phyloP scores from a whole-genome alignment of 2,113 vertebrate species.

The Synchiropus splendidus region DNA sequence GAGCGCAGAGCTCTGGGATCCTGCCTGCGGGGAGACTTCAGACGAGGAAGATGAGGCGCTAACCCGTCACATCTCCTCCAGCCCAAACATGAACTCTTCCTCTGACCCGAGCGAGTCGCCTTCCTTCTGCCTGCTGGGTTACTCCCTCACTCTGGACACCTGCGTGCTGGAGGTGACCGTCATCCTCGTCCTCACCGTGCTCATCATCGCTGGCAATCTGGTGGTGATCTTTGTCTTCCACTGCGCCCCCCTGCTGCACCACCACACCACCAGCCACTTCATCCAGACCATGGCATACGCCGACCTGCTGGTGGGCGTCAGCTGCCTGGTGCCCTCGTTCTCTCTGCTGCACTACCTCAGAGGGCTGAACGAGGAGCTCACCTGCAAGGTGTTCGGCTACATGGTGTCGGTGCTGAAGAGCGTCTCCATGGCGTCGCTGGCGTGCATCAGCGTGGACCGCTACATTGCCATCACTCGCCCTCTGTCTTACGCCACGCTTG shows the following conservation, averaged over 20 bases:
- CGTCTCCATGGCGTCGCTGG: conserved; percentile 86
- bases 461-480: conserved; percentile 74
- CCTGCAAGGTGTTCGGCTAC: conserved; percentile 82
- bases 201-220: conserved; percentile 85
- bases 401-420: conserved; percentile 86
- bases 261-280: conserved; percentile 89
- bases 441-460: conserved; percentile 79
- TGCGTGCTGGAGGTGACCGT: conserved; percentile 83
- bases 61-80: conserved; percentile 5
- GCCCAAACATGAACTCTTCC: conserved; percentile 80
- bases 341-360: conserved; percentile 76
- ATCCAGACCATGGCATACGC: conserved; percentile 93
- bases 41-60: conserved; percentile 26
- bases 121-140: conserved; percentile 81
- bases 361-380: conserved; percentile 72
- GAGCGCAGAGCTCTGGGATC: no score
- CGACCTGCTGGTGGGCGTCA: conserved; percentile 84
- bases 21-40: no score
- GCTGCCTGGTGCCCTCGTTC: conserved; percentile 82
- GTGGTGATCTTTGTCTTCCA: conserved; percentile 90
- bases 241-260: conserved; percentile 85
- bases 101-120: conserved; percentile 70
- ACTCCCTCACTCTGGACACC: conserved; percentile 73
- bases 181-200: conserved; percentile 82
- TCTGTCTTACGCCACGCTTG: conserved; percentile 78